Percentiles rank a stretch among this genome's conserved stretches.
Conservation (phyloP, 1,140 invertebrate genomes). For the Drosophila ficusphila region DNA sequence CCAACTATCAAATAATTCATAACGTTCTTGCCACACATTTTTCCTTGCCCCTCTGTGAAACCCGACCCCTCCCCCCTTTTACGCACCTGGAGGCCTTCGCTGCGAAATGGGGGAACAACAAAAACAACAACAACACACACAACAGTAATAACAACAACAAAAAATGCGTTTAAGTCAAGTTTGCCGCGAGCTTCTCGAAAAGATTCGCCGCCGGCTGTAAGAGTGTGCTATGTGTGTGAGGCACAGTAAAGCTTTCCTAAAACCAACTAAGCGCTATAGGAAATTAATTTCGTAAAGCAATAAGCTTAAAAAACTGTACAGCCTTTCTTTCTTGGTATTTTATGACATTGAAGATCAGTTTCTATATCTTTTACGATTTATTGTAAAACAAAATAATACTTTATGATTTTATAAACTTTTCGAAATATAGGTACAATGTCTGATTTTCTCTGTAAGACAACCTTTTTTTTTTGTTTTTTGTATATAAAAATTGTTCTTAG, state of each 20-base stretch:
- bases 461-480: too few relatives aligned
- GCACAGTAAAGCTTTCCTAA: slow-evolving; percentile 1
- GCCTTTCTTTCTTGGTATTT: too few relatives aligned
- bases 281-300: too few relatives aligned
- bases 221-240: slow-evolving; percentile 31
- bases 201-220: slow-evolving; percentile 43
- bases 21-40: slow-evolving; percentile 47
- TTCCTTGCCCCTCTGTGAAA: not conserved
- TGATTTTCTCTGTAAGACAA: too few relatives aligned
- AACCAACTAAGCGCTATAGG: too few relatives aligned
- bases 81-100: slow-evolving; percentile 34
- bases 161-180: slow-evolving; percentile 81
- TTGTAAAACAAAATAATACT: too few relatives aligned
- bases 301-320: not conserved
- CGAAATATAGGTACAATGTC: too few relatives aligned
- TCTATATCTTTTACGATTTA: too few relatives aligned
- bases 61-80: not conserved
- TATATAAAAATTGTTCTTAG: not conserved
- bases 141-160: slow-evolving; percentile 32
- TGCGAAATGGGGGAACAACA: slow-evolving; percentile 18
- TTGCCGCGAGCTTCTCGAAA: slow-evolving; percentile 55
- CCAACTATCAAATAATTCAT: slow-evolving; percentile 67
- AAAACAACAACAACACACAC: slow-evolving; percentile 17
- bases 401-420: too few relatives aligned
- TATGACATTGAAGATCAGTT: too few relatives aligned